Evolutionary conservation across 1,140 invertebrate species (phyloP), one percentile per base, ranked within the genome.

Genomic region (Bombus haemorrhoidalis): DNA sequence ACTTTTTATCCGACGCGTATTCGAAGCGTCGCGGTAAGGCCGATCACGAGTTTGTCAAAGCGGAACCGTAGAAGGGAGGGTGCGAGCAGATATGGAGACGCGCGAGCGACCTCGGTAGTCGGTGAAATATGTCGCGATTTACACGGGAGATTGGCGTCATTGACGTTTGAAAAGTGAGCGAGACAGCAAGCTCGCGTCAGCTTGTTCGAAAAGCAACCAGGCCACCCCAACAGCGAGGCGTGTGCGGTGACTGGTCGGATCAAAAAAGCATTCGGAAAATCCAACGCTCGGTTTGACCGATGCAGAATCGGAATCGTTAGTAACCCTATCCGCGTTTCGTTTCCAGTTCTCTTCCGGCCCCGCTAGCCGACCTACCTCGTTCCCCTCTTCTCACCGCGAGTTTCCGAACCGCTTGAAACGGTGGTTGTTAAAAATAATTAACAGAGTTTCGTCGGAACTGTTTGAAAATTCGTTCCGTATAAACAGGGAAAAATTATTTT

Each of bases 101-200:
- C 13, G 74, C 59, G 69, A 72, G 28, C 76, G 81, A 71, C 78
- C 79, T 53, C 81, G 81, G 81, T 83, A 83, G 91, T 92, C 92
- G 91, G 91, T 94, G 94, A 95, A 95, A 95, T 95, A 95, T 95
- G 94, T 95, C 94, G 94, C 94, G 94, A 95, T 95, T 95, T 95
- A 95, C 92, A 95, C 93, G 92, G 93, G 92, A 94, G 93, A 95
- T 95, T 95, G 94, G 94, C 93, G 90, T 94, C 93, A 95, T 95
- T 94, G 94, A 92, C 92, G 94, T 87, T 93, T 92, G 85, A 93
- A 93, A 94, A 94, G 91, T 90, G 86, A 93, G 88, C 88, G 83
- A 80, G 73, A 39, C 3, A 15, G 69, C 85, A 74, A 69, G 66
- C 73, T 78, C 69, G 28, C 32, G 43, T 39, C 47, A 37, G 8